Conservation (phyloP, 2,113 vertebrate genomes). For the Tympanuchus pallidicinctus region DNA sequence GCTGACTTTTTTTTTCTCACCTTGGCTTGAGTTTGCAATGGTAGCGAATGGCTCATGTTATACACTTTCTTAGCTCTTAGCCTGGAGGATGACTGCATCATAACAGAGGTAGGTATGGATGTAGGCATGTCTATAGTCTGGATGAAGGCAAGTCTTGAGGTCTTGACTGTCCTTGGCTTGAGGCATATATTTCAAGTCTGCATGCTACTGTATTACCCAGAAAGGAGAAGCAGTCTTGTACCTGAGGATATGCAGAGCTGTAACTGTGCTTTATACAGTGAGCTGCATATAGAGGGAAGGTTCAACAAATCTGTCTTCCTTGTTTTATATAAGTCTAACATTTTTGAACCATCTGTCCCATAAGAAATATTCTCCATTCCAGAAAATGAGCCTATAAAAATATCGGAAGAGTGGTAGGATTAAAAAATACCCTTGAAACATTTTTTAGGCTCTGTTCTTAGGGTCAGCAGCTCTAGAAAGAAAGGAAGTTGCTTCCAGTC, state of each 20-base stretch:
- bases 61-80: not conserved
- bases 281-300: not conserved
- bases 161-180: not conserved
- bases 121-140: not conserved
- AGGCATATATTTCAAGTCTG: not conserved
- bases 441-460: not conserved
- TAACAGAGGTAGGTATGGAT: not conserved
- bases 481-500: not conserved
- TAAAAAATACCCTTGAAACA: not conserved
- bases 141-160: not conserved
- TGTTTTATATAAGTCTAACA: constrained; percentile 1
- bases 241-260: not conserved
- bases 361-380: not conserved
- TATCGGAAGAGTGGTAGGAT: not conserved
- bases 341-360: constrained; percentile 58
- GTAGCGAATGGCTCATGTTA: not conserved
- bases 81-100: not conserved
- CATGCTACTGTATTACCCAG: not conserved
- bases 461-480: not conserved
- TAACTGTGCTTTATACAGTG: constrained; percentile 7
- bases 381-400: constrained; percentile 31
- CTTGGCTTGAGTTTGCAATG: not conserved
- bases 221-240: not conserved
- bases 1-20: not conserved
- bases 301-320: constrained; percentile 41